Conservation (phyloP, 1,140 invertebrate species). For the Orchestia grillus region DNA sequence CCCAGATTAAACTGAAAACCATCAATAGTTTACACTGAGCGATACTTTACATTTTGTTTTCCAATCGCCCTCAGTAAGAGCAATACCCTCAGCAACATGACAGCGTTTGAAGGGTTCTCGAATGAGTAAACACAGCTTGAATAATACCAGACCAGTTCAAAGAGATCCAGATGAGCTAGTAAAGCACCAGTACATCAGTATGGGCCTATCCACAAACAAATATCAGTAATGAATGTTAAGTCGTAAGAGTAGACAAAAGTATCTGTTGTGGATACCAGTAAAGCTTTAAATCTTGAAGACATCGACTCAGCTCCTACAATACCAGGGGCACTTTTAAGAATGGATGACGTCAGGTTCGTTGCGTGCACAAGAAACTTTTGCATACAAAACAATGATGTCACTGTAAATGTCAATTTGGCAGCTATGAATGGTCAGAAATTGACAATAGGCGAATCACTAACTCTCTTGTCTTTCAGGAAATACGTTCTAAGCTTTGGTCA, state of each 20-base stretch:
- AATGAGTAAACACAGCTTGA: no score
- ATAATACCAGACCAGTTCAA: no score
- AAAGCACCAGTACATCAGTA: neutral
- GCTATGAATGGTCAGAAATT: neutral
- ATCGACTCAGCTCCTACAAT: neutral
- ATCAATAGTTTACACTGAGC: no score
- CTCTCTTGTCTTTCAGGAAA: neutral
- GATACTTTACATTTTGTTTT: no score
- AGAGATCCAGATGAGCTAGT: neutral
- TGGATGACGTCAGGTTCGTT: neutral
- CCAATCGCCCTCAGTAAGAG: no score
- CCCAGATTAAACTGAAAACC: no score
- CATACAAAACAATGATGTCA: neutral
- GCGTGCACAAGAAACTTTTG: neutral
- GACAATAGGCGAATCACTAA: neutral
- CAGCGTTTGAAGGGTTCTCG: no score
- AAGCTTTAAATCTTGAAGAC: neutral
- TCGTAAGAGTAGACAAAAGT: neutral
- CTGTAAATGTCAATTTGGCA: neutral
- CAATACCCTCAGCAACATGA: no score
- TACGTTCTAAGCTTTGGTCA: neutral
- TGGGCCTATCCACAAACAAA: neutral
- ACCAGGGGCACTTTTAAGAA: neutral
- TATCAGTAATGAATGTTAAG: neutral
- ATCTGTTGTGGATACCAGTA: neutral